Base-by-base conservation (phyloP, 2,888 invertebrate species). In the Synanthedon myopaeformis region DNA sequence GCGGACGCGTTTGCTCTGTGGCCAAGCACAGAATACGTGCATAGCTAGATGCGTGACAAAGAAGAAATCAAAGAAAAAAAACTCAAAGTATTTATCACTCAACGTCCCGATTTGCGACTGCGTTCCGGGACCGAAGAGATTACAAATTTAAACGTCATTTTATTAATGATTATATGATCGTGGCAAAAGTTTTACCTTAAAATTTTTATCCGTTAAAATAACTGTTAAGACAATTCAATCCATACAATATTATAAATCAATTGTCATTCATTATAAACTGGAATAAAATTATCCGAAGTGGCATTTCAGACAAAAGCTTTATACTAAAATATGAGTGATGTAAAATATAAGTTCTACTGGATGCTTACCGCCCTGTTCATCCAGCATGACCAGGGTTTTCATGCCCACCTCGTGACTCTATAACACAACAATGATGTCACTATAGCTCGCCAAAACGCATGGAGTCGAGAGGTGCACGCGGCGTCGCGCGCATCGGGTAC, bases 331-430 rank as follows among this genome's bases (percentile, higher is more conserved):
- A 79, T 82, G 83, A 76, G 77, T 84, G 83, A 84, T 84, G 82
- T 84, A 83, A 76, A 79, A 74, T 35, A 35, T 79, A 84, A 23
- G 72, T 82, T 77, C 86, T 87, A 86, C 84, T 88, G 88, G 89
- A 92, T 92, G 92, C 96, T 96, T 96, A 98, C 97, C 97, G 95
- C 98, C 98, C 95, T 98, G 98, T 92, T 98, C 98, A 93, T 98
- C 98, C 94, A 98, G 94, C 94, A 97, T 97, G 90, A 98, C 98
- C 92, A 98, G 94, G 90, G 97, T 96, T 92, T 96, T 96, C 93
- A 98, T 98, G 90, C 98, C 98, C 89, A 97, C 98, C 92, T 98
- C 98, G 93, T 98, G 97, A 92, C 97, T 97, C 98, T 98, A 95
- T 92, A 95, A 93, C 87, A 89, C 87, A 88, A 88, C 81, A 88